Percentiles rank a stretch among this genome's conserved stretches.
phyloP scores from a whole-genome alignment of 2,888 invertebrate genomes.

The Zelleria hepariella region DNA sequence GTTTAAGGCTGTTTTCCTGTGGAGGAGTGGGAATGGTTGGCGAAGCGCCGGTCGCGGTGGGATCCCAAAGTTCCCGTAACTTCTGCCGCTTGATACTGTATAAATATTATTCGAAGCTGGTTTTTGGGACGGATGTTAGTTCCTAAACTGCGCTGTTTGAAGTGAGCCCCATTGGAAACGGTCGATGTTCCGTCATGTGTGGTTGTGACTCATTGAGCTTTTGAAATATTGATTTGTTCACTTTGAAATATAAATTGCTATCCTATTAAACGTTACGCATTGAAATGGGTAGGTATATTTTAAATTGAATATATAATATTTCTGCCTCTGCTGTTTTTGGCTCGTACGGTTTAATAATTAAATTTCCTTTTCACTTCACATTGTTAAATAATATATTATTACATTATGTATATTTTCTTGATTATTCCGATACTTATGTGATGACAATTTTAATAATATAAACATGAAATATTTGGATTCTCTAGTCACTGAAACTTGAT shows the following conservation, averaged over 20 bases:
- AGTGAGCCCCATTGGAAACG: slow-evolving; percentile 21
- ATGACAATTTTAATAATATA: no score
- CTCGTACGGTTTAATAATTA: no score
- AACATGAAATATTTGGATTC: no score
- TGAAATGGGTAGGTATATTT: neutral
- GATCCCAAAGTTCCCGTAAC: slow-evolving; percentile 32
- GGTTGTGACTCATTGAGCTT: neutral
- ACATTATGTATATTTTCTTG: no score
- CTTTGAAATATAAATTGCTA: neutral
- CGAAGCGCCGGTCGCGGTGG: neutral
- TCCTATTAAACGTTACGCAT: no score
- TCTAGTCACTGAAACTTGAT: no score
- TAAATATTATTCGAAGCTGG: slow-evolving; percentile 52
- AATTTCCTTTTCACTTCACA: no score
- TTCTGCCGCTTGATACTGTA: slow-evolving; percentile 43
- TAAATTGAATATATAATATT: neutral
- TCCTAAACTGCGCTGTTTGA: slow-evolving; percentile 30
- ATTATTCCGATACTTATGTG: no score
- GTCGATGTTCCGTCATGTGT: neutral
- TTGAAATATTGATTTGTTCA: neutral
- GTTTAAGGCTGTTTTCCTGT: neutral
- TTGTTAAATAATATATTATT: no score
- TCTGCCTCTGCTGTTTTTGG: no score
- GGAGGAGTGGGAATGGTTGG: neutral
- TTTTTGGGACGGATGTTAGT: slow-evolving; percentile 41